These are phyloP conservation scores for Panagrolaimus sp. DNA, from an alignment of 1,140 invertebrate genomes.

Conservation along the genomic window DNA sequence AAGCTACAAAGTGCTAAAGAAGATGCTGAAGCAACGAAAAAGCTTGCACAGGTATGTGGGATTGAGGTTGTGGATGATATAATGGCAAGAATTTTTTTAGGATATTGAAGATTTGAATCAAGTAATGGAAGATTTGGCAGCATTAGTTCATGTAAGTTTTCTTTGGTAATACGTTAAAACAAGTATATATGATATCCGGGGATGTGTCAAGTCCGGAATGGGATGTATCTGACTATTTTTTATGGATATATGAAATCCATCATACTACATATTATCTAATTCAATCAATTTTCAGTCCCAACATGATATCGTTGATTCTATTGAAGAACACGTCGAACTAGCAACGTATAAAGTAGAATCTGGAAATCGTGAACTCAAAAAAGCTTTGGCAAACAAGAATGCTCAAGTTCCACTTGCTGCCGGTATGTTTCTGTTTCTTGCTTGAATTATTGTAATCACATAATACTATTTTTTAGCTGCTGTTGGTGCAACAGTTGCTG, in stretches of 20 bases:
- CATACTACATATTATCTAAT: not conserved
- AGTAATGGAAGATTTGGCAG: constrained; percentile 23
- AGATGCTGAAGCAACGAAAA: constrained; percentile 19
- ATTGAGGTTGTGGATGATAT: no score
- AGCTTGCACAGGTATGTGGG: constrained; percentile 1
- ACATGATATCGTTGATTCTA: constrained; percentile 24
- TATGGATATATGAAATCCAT: no score
- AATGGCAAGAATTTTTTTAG: not conserved
- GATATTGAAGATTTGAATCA: constrained; percentile 30
- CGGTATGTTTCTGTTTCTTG: no score
- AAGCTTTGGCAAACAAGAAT: constrained; percentile 21
- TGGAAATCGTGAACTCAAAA: constrained; percentile 22
- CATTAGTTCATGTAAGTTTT: constrained; percentile 18
- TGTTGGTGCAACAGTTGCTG: constrained; percentile 17
- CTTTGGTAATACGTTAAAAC: no score
- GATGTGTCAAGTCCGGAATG: no score
- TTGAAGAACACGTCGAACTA: constrained; percentile 26
- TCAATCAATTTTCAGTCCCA: constrained; percentile 10
- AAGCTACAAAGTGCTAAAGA: constrained; percentile 16
- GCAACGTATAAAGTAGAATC: constrained; percentile 14
- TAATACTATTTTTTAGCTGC: not conserved
- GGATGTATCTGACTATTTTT: no score
- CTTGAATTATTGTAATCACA: no score
- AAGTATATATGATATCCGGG: no score
- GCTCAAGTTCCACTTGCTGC: constrained; percentile 21